Base-by-base conservation (phyloP, 2,113 vertebrate species). In the human (Homo sapiens) region DNA sequence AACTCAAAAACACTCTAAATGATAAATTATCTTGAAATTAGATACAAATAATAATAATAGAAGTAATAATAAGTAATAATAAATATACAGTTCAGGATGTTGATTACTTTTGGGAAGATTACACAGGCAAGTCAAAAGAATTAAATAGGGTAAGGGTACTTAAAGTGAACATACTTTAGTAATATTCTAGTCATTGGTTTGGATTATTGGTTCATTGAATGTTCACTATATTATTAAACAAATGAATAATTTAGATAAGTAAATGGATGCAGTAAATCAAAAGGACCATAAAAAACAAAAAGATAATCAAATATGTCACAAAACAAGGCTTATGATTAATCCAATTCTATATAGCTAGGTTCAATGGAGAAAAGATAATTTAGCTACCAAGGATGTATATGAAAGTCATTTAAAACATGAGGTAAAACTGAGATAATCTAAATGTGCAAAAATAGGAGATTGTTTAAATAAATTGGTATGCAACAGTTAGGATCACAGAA, bases 161-260 rank as follows among this genome's bases (percentile, higher is more conserved):
- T 75, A 68, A 35, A n/a, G 13, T 35, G 43, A 12, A 50, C 64
- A 35, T 1, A 27, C 1, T 73, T 73, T 35, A 68, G 14, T 64
- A 64, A 64, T 59, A 35, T 59, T 90, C 35, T n/a, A 32, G 57
- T 76, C 30, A 59, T 25, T 90, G 22, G 11, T 45, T 38, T 82
- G 8, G 8, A 66, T 75, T 81, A 14, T 59, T 4, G 50, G 14
- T 95, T 61, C 27, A 86, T n/a, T 48, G 40, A 68, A 8, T 18
- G 3, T 66, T 66, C 9, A 90, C 48, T 55, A 35, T 59, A 50
- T 66, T 88, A 70, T 52, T 50, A 82, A 30, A 38, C 3, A 68
- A 72, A 79, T 87, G 22, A 59, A 59, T 78, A 96, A 93, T 93
- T 93, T 72, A 80, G 55, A 81, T 81, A 93, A 81, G 35, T 64